A percentile compares a stretch with the other conserved stretches of the same genome.
Evolutionary conservation across 2,888 invertebrate species (phyloP).

Genomic region (Lepidochrysops patricia): DNA sequence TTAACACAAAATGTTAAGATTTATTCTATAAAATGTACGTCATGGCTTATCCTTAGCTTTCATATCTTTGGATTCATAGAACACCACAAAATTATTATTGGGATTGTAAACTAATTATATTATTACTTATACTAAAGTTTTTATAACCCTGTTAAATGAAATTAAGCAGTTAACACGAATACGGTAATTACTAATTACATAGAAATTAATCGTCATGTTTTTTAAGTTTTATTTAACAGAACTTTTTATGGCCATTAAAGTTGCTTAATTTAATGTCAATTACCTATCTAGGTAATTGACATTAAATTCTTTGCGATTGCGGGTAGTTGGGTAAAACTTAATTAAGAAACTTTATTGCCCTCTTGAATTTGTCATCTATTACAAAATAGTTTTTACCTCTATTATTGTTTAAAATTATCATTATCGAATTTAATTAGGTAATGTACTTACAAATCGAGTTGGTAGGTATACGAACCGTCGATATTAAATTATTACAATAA

Average conservation of each 20-base stretch:
- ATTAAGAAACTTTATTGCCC: not conserved
- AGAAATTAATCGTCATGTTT: not conserved
- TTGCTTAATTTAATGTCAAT: not conserved
- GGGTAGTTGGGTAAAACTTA: not conserved
- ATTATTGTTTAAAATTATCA: no score
- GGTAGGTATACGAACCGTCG: not conserved
- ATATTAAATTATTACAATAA: not conserved
- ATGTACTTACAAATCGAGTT: no score
- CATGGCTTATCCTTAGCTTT: no score
- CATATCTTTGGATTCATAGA: no score
- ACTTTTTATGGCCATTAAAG: not conserved
- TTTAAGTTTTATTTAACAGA: not conserved
- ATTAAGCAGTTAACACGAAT: not conserved
- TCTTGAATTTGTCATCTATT: not conserved
- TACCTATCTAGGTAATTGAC: no score
- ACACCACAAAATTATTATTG: no score
- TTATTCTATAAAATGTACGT: no score
- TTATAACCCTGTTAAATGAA: not conserved
- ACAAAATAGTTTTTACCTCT: not conserved
- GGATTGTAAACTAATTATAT: no score
- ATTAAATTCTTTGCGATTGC: not conserved
- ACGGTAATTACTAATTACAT: not conserved
- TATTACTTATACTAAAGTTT: no score
- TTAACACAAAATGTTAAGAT: no score
- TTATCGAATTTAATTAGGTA: no score